Conservation (phyloP, 2,888 invertebrate species). For the Flabesymbios commensalis region DNA sequence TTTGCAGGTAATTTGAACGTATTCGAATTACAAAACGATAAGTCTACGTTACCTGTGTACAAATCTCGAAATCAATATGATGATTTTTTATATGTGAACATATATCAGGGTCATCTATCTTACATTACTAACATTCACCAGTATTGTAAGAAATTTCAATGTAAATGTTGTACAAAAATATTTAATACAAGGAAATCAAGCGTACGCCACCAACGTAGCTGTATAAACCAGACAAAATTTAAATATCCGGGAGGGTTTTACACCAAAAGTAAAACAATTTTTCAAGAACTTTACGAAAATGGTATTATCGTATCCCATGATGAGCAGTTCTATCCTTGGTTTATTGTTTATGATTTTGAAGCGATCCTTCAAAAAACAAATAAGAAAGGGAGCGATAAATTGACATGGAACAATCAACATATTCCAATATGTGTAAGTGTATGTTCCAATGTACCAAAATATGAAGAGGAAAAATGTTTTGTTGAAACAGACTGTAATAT, state of each 20-base stretch:
- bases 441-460: neutral
- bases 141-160: no score
- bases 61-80: no score
- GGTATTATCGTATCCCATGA: neutral
- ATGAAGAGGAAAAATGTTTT: neutral
- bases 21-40: no score
- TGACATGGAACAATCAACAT: neutral
- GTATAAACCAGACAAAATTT: neutral
- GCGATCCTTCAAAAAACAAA: neutral
- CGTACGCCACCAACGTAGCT: neutral
- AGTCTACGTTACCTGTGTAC: no score
- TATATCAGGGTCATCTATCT: no score
- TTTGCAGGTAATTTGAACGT: no score
- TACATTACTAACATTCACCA: no score
- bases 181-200: no score
- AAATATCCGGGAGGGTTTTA: neutral
- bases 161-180: no score
- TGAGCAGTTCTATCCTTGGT: neutral
- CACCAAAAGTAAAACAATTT: neutral
- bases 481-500: no score
- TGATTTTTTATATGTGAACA: no score
- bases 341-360: neutral
- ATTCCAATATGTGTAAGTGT: neutral
- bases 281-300: neutral
- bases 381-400: neutral